phyloP scores from a whole-genome alignment of 2,888 invertebrate genomes.

The Xestia xanthographa region DNA sequence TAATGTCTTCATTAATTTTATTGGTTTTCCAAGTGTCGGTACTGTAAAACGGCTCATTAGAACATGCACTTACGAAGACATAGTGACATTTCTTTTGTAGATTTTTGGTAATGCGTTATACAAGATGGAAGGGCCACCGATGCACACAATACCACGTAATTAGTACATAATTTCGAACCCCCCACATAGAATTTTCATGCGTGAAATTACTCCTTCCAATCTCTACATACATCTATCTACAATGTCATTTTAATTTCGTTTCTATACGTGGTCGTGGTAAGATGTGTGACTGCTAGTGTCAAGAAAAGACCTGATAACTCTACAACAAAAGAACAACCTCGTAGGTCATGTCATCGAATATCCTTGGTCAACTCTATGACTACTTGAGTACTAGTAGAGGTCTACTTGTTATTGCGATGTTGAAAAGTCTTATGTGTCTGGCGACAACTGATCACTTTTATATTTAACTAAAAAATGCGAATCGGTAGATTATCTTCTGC shows the following conservation, averaged over 20 bases:
- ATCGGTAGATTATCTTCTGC: too few relatives aligned
- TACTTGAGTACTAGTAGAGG: not conserved
- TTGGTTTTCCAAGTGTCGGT: not conserved
- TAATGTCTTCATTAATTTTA: slow-evolving; percentile 29
- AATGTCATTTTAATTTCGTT: not conserved
- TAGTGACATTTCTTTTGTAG: not conserved
- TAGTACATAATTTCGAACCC: too few relatives aligned
- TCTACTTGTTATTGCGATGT: not conserved
- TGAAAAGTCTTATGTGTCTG: not conserved
- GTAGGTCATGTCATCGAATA: not conserved
- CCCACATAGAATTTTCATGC: too few relatives aligned
- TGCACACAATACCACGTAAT: too few relatives aligned
- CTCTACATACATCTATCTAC: too few relatives aligned
- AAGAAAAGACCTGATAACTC: not conserved
- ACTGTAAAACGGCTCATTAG: not conserved
- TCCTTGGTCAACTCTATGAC: not conserved
- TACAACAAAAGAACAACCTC: not conserved
- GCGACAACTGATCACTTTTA: not conserved
- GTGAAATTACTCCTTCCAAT: too few relatives aligned
- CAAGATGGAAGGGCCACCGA: too few relatives aligned
- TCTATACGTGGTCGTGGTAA: not conserved
- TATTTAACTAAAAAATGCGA: not conserved
- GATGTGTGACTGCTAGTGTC: not conserved
- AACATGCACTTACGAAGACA: not conserved
- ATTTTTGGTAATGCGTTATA: not conserved